These are phyloP conservation scores for Hyla sarda DNA, from an alignment of 2,113 vertebrate species.

Conservation along the genomic window DNA sequence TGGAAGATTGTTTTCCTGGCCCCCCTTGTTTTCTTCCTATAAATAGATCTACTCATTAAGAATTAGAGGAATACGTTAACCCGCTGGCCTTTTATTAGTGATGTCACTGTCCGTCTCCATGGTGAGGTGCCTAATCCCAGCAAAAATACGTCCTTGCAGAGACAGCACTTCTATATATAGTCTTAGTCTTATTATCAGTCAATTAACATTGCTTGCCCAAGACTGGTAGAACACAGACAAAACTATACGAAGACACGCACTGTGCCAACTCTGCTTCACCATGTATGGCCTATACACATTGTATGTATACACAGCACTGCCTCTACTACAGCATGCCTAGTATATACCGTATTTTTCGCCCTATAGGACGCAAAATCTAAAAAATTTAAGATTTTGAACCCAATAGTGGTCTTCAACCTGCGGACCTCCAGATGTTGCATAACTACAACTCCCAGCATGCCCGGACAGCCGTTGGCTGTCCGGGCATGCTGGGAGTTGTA, in stretches of 20 bases:
- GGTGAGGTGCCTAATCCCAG: conserved; percentile 1
- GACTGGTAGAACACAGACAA: background rate
- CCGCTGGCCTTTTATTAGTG: conserved; percentile 15
- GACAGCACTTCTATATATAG: conserved; percentile 28
- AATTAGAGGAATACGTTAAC: conserved; percentile 32
- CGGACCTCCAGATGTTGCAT: no score
- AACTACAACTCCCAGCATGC: no score
- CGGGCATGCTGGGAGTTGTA: no score
- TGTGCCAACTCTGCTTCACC: background rate
- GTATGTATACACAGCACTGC: background rate
- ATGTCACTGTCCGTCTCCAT: conserved; percentile 45
- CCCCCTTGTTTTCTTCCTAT: conserved; percentile 9
- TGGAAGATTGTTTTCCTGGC: background rate
- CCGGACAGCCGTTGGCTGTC: no score
- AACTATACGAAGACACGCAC: background rate
- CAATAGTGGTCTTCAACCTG: no score
- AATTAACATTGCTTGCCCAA: background rate
- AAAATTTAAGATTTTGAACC: no score
- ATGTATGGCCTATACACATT: background rate
- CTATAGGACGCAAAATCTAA: no score
- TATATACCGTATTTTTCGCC: no score
- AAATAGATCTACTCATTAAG: conserved; percentile 40
- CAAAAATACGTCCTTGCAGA: conserved; percentile 11
- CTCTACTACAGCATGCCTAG: background rate
- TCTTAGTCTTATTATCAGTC: background rate